Evolutionary conservation across 2,888 invertebrate genomes (phyloP), one percentile per base, ranked within the genome.

Genomic region (Drosophila limbata): DNA sequence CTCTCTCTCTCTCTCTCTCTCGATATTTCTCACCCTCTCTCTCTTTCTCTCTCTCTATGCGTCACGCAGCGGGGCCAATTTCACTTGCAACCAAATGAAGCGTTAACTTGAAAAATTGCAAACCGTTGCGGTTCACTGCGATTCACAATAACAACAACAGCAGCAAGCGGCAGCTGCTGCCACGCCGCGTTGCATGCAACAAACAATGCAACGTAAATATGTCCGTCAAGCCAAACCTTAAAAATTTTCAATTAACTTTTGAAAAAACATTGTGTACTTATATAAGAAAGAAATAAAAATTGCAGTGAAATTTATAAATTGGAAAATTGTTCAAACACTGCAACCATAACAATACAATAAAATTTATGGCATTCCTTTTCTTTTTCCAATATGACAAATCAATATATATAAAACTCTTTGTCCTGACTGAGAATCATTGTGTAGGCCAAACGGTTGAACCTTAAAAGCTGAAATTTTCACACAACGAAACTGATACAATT

Each of bases 241-340:
- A 79, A 85, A 75, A 77, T 65, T 83, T 84, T 88, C 88, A 83
- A 88, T 84, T 88, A 84, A 85, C 78, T 85, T 85, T 77, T 69
- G 48, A 51, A 64, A 70, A 31, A 40, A 33, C 19, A 48, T 11
- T 8, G 28, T 28, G 1, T 28, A 28, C 28, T 25, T 9, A 51
- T 55, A 15, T 5, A 31, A 28, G 47, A 28, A 28, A 47, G 31
- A 47, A 15, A 33, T 33, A 28, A 69, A 61, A 42, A 55, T 40
- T 45, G 47, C 40, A 50, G 48, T 15, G 37, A 55, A 55, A 52
- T 25, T 56, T 64, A 37, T 50, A 63, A 62, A 52, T 48, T 60
- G 62, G 31, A 40, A 45, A 39, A 31, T 25, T 25, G 19, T 50
- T 42, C 15, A 25, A 17, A 33, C 37, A 48, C 50, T 52, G 52